Evolutionary conservation across 2,888 invertebrate species (phyloP), one percentile per base, ranked within the genome.

Genomic region (Sympetrum striolatum): DNA sequence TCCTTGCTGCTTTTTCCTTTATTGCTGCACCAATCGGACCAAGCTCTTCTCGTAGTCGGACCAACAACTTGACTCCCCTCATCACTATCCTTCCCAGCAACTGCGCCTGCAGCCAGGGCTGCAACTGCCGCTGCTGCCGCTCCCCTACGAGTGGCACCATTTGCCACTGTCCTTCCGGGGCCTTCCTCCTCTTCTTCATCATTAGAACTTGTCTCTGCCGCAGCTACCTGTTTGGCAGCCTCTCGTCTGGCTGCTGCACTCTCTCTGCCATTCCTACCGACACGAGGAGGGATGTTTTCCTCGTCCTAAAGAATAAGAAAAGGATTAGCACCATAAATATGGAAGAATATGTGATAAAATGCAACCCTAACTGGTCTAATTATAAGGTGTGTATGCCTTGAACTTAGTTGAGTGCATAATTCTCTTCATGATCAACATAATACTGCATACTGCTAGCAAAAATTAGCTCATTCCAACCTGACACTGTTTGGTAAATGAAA

Each of bases 31-130:
- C 96, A 96, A 93, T 97, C 96, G 6, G 96, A 96, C 97, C 97
- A 97, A 82, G 96, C 96, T 92, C 96, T 95, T 35, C 97, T 95
- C 12, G 97, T 97, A 39, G 97, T 97, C 4, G 96, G 96, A 15
- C 96, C 96, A 92, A 94, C 95, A 91, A 94, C 94, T 90, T 94
- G 94, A 91, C 94, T 94, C 91, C 93, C 93, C 90, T 93, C 93
- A 80, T 94, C 94, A 91, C 93, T 93, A 91, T 92, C 92, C 48
- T 58, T 90, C 86, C 92, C 92, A 82, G 91, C 92, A 90, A 92
- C 92, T 91, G 92, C 93, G 91, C 93, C 94, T 73, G 93, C 94
- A 91, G 92, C 93, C 86, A 93, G 93, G 91, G 93, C 93, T 91
- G 91, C 92, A 92, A 73, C 94, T 93, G 35, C 94, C 93, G 90